phyloP scores from a whole-genome alignment of 2,113 vertebrate species.

The Hemibagrus wyckioides region DNA sequence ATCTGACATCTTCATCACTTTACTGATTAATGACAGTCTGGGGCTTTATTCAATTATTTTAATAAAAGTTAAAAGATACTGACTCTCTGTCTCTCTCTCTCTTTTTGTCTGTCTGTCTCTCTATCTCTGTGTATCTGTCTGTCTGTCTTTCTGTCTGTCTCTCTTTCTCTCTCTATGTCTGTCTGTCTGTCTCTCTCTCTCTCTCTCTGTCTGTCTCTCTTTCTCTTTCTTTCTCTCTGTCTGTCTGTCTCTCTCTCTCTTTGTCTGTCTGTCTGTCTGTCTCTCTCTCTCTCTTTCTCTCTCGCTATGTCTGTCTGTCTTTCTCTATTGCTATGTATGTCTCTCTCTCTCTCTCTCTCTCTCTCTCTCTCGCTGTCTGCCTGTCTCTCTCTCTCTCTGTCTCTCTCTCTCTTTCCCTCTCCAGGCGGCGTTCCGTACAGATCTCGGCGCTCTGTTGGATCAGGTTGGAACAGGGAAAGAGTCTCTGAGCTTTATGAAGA shows the following conservation, averaged over 20 bases:
- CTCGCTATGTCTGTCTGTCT: neutral
- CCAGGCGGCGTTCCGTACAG: conserved; percentile 85
- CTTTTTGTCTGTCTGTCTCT: no score
- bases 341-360: neutral
- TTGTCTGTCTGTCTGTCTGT: neutral
- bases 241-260: neutral
- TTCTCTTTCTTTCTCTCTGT: neutral
- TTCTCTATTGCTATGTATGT: neutral
- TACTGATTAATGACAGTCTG: neutral
- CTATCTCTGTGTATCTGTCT: no score
- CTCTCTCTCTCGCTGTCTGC: neutral
- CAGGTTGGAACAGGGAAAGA: conserved; percentile 92
- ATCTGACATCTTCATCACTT: neutral
- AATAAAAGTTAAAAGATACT: neutral
- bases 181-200: no score
- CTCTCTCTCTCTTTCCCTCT: neutral
- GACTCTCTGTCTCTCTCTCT: neutral
- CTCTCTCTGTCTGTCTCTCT: neutral
- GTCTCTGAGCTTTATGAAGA: conserved; percentile 96
- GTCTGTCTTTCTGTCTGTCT: neutral
- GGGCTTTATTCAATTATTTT: neutral
- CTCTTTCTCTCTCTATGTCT: neutral
- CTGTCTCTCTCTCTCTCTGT: neutral
- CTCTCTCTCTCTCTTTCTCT: neutral
- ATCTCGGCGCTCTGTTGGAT: conserved; percentile 84